A percentile compares a stretch with the other conserved stretches of the same genome.
These are phyloP conservation scores for Manduca sexta DNA, from an alignment of 1,140 invertebrate species.

Conservation along the genomic window DNA sequence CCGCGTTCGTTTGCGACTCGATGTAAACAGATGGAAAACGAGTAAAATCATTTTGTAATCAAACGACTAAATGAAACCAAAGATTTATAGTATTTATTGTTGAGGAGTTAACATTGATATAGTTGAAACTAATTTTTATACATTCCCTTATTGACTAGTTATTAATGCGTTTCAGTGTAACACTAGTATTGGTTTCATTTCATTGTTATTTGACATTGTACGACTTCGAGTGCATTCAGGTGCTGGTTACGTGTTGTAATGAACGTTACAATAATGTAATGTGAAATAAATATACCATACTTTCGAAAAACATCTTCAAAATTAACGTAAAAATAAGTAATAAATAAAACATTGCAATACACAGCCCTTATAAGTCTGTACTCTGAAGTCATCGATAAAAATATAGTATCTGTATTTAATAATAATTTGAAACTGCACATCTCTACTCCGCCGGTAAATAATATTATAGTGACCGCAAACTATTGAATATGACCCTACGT, in stretches of 20 bases:
- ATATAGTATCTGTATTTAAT: background rate
- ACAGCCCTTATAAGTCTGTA: no score
- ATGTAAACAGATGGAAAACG: constrained; percentile 14
- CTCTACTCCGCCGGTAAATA: background rate
- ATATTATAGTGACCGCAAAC: no score
- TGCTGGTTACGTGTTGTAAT: no score
- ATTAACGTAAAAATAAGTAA: no score
- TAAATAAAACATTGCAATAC: no score
- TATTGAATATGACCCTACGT: no score
- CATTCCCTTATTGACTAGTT: constrained; percentile 52
- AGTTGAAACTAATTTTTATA: constrained; percentile 64
- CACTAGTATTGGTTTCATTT: constrained; percentile 6
- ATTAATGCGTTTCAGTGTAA: constrained; percentile 20
- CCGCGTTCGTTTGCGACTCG: constrained; percentile 13
- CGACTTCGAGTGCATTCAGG: no score
- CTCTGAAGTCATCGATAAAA: no score
- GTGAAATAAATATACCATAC: no score
- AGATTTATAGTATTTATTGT: constrained; percentile 71
- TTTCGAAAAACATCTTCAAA: no score
- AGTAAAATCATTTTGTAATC: constrained; percentile 37
- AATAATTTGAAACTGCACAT: background rate
- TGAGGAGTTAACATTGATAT: constrained; percentile 56
- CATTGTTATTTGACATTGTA: constrained; percentile 1
- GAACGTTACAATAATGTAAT: no score
- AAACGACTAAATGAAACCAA: constrained; percentile 66